These are phyloP conservation scores for Natrix natrix DNA, from an alignment of 2,797 vertebrate species.

Conservation along the genomic window DNA sequence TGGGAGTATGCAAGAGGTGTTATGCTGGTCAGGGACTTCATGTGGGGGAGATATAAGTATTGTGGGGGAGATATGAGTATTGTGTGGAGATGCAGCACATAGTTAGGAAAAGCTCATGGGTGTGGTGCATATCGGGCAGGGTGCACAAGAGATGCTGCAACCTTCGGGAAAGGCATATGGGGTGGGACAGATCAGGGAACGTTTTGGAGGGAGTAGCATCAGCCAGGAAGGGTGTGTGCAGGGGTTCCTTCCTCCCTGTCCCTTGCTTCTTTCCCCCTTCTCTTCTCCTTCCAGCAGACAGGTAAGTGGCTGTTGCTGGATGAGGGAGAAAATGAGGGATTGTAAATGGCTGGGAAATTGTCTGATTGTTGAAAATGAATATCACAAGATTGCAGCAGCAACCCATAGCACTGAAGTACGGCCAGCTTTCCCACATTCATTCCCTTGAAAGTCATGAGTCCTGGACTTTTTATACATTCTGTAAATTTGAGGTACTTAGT, in stretches of 20 bases:
- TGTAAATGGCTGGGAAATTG: not conserved
- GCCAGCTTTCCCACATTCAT: not conserved
- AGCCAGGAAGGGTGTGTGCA: not conserved
- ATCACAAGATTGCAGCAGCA: not conserved
- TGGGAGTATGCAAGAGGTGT: not conserved
- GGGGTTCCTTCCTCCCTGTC: not conserved
- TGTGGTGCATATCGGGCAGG: not conserved
- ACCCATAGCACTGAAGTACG: not conserved
- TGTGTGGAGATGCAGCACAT: not conserved
- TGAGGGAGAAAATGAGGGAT: not conserved
- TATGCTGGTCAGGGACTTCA: too few relatives aligned
- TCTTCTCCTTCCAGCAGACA: not conserved
- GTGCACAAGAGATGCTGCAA: not conserved
- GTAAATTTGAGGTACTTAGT: not conserved
- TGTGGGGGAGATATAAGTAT: not conserved
- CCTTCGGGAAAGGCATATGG: not conserved
- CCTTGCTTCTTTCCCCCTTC: not conserved
- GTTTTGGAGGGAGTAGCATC: not conserved
- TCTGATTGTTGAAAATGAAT: not conserved
- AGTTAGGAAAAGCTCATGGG: not conserved
- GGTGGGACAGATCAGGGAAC: not conserved
- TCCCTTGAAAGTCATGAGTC: not conserved
- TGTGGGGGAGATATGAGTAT: not conserved
- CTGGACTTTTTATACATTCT: not conserved
- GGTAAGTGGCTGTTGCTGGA: not conserved